These are phyloP conservation scores for Ptilodon capucinus DNA, from an alignment of 2,888 invertebrate species.

Conservation along the genomic window DNA sequence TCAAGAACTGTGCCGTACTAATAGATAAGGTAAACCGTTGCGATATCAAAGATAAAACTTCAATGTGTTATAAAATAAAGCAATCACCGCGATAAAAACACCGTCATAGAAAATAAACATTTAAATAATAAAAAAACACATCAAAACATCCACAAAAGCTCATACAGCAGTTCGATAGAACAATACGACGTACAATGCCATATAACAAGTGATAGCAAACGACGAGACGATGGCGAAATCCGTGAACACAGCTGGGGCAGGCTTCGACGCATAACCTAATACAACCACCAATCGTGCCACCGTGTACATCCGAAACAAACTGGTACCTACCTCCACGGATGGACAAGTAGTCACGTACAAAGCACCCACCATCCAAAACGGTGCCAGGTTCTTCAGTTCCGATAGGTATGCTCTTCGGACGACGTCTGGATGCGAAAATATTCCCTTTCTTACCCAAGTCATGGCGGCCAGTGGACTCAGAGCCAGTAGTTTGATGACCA, in stretches of 20 bases:
- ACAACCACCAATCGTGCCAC: conserved; percentile 40
- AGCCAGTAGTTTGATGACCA: conserved; percentile 49
- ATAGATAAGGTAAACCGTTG: too few species aligned
- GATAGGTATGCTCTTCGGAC: conserved; percentile 53
- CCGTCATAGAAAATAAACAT: too few species aligned
- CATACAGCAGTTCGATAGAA: conserved; percentile 43
- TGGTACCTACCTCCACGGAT: conserved; percentile 26
- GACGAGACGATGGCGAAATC: conserved; percentile 52
- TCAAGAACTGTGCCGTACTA: too few species aligned
- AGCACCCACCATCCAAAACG: conserved; percentile 58
- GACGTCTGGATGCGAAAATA: conserved; percentile 43
- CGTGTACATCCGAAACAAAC: conserved; percentile 46
- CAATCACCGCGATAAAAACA: too few species aligned
- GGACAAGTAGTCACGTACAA: conserved; percentile 52
- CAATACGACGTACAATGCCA: conserved; percentile 48
- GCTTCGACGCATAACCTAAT: conserved; percentile 46
- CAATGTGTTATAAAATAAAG: too few species aligned
- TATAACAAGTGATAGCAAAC: conserved; percentile 53
- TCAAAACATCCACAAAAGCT: conserved; percentile 1
- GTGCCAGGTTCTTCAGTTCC: conserved; percentile 56
- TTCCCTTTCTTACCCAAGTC: conserved; percentile 52
- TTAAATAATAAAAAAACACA: neutral
- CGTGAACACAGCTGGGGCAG: conserved; percentile 38
- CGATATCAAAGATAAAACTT: too few species aligned
- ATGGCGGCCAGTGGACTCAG: conserved; percentile 52